Percentiles rank a stretch among this genome's conserved stretches.
Conservation (phyloP, 1,140 invertebrate species). For the Fopius arisanus region DNA sequence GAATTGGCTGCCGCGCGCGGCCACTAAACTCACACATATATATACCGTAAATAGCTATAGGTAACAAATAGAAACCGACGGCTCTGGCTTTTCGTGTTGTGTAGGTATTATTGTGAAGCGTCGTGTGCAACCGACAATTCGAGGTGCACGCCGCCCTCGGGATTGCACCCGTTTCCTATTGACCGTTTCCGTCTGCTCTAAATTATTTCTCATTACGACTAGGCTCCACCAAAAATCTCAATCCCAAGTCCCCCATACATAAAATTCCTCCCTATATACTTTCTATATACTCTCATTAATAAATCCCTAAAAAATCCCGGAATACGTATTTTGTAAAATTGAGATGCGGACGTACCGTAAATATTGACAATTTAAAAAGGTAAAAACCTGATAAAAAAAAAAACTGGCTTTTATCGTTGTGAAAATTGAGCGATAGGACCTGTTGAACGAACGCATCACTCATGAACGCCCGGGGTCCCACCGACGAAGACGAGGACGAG, state of each 20-base stretch:
- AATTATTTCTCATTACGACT: neutral
- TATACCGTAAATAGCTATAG: constrained; percentile 13
- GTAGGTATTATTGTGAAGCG: constrained; percentile 6
- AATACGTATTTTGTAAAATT: too few relatives aligned
- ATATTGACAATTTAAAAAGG: too few relatives aligned
- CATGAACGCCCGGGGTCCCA: neutral
- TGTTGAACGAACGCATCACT: neutral
- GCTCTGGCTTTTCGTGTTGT: neutral
- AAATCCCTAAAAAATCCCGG: too few relatives aligned
- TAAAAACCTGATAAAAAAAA: too few relatives aligned
- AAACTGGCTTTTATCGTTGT: neutral
- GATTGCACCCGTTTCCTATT: constrained; percentile 14
- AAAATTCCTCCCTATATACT: too few relatives aligned
- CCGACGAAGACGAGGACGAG: neutral
- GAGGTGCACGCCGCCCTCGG: neutral
- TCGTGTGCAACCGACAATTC: constrained; percentile 10
- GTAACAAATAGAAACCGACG: neutral
- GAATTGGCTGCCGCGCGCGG: constrained; percentile 35
- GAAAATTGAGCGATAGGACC: neutral
- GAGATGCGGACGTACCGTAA: too few relatives aligned
- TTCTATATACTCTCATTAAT: too few relatives aligned
- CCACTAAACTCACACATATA: constrained; percentile 28
- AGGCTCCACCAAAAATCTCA: neutral
- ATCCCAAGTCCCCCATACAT: neutral
- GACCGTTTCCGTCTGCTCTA: neutral